These are phyloP conservation scores for Hydriomena furcata DNA, from an alignment of 2,888 invertebrate species.

Conservation along the genomic window DNA sequence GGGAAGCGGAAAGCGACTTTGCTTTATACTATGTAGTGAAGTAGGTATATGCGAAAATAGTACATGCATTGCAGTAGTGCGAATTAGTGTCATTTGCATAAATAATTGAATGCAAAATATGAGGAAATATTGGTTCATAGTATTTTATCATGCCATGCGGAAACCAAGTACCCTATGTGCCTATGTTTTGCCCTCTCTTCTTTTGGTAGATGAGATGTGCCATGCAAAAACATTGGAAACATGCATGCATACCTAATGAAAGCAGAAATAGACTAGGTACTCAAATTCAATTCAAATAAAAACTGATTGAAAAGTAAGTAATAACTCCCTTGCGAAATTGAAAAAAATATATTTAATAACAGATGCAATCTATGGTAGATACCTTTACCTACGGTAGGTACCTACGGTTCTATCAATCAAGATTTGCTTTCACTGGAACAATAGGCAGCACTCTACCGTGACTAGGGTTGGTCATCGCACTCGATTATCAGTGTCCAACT, in stretches of 20 bases:
- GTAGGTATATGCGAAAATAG: too few species aligned
- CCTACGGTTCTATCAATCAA: conserved; percentile 24
- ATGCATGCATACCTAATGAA: neutral
- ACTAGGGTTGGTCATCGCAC: conserved; percentile 51
- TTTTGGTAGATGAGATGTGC: conserved; percentile 5
- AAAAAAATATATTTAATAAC: too few species aligned
- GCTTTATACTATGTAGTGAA: too few species aligned
- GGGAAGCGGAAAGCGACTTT: too few species aligned
- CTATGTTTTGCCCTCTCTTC: too few species aligned
- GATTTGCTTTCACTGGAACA: conserved; percentile 53
- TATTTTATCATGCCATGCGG: conserved; percentile 18
- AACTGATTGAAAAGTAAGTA: too few species aligned
- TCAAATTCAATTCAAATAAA: too few species aligned
- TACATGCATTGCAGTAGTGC: conserved; percentile 24
- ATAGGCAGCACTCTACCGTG: conserved; percentile 54
- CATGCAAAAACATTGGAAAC: conserved; percentile 14
- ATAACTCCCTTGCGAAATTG: too few species aligned
- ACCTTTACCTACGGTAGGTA: neutral
- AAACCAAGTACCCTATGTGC: too few species aligned
- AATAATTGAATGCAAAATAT: conserved; percentile 25
- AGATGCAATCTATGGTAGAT: neutral
- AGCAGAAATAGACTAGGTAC: neutral
- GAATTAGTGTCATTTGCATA: conserved; percentile 24
- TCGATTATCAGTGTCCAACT: conserved; percentile 51
- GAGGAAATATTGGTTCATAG: conserved; percentile 16